Evolutionary conservation across 2,888 invertebrate species (phyloP).

Genomic region (Chironomus tentans): DNA sequence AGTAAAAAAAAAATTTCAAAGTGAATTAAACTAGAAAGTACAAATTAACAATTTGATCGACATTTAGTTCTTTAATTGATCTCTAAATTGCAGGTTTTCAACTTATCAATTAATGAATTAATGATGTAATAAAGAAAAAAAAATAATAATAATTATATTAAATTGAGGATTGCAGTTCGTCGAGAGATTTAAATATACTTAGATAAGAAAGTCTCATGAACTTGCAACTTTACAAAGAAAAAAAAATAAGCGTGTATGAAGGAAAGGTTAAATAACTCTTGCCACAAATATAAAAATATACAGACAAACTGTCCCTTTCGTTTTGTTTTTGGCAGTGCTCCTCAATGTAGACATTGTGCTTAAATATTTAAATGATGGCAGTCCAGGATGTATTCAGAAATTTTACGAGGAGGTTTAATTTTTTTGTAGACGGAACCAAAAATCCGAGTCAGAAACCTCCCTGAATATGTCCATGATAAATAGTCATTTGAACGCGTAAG

Average conservation of each 20-base stretch:
- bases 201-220: not conserved
- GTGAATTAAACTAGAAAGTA: slow-evolving; percentile 23
- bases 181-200: no score
- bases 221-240: not conserved
- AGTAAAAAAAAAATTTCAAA: not conserved
- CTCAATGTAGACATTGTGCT: no score
- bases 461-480: no score
- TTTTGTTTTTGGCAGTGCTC: no score
- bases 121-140: not conserved
- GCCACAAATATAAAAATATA: not conserved
- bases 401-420: no score
- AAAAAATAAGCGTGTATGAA: not conserved
- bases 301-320: not conserved
- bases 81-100: slow-evolving; percentile 16
- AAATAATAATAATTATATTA: not conserved
- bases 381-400: no score
- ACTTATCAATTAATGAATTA: slow-evolving; percentile 2
- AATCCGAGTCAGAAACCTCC: no score
- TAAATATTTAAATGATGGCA: no score
- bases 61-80: slow-evolving; percentile 16
- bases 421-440: no score
- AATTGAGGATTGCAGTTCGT: no score
- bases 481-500: no score
- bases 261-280: not conserved
- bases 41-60: slow-evolving; percentile 21